Base-by-base conservation (phyloP, 2,888 invertebrate species). In the Meganola albula region DNA sequence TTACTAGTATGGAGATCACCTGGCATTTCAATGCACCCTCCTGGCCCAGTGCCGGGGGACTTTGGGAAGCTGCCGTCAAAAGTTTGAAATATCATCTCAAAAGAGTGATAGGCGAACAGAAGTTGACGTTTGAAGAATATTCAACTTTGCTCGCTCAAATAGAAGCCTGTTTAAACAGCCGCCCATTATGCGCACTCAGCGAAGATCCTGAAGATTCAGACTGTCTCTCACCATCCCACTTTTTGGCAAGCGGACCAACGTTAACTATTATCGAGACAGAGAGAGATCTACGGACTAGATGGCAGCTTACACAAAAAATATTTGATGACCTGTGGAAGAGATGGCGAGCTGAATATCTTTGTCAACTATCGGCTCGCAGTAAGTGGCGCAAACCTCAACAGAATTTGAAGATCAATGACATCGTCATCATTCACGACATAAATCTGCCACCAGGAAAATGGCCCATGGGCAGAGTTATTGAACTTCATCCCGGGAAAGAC, bases 251-350 rank as follows among this genome's bases (percentile, higher is more conserved):
- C 20, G n/a, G n/a, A n/a, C 7, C n/a, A n/a, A n/a, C 8, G 8
- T 5, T n/a, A 3, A 20, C 20, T 2, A 11, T 31, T 9, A 35
- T 35, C 7, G 10, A 35, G 12, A 30, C 30, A 12, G 7, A 14
- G 8, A 14, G 31, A 23, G 30, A 35, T 22, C 26, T 27, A 1
- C 21, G 35, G 5, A 35, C 25, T 1, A 12, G 29, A 7, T 34
- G 29, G 34, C 13, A 30, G 7, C 11, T 34, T 5, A 25, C 16
- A 14, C 14, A 25, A 4, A 25, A 30, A 22, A 1, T 34, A 14
- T 22, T 14, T 10, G 22, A 29, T 7, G 24, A 36, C 5, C 14
- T 35, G 5, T 23, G 23, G 23, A 23, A 23, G n/a, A 9, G 23
- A 5, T 26, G 26, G 26, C 14, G 6, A 7, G 8, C 10, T 1